These are phyloP conservation scores for Picathartes gymnocephalus DNA, from an alignment of 2,113 vertebrate species.

Conservation along the genomic window DNA sequence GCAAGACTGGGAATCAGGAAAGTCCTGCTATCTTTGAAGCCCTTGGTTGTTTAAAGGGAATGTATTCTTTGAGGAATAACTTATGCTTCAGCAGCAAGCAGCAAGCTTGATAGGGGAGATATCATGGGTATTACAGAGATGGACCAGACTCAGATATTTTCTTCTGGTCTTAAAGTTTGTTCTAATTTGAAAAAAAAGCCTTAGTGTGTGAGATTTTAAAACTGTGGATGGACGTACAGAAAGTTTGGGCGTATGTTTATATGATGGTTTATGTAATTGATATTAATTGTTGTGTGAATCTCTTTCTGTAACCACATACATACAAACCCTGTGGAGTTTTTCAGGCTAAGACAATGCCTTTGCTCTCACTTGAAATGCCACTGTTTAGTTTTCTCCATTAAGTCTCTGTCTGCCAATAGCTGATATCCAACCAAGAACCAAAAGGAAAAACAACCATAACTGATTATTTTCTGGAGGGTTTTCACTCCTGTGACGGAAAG, in stretches of 20 bases:
- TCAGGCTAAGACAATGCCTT: neutral
- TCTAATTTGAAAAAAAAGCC: neutral
- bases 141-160: neutral
- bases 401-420: neutral
- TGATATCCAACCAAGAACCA: neutral
- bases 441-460: neutral
- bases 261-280: neutral
- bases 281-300: neutral
- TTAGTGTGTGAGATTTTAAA: neutral
- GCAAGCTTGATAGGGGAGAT: neutral
- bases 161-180: neutral
- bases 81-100: neutral
- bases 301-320: neutral
- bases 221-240: neutral
- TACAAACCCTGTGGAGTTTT: neutral
- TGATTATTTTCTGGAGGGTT: neutral
- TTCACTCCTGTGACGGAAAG: neutral
- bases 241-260: neutral
- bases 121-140: neutral
- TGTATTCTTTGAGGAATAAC: neutral
- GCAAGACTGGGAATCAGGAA: neutral
- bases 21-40: neutral
- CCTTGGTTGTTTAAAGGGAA: neutral
- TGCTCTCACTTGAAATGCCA: neutral
- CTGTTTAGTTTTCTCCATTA: neutral